A percentile compares a stretch with the other conserved stretches of the same genome.
Evolutionary conservation across 2,797 vertebrate species (phyloP).

Genomic region (Liasis olivaceus): DNA sequence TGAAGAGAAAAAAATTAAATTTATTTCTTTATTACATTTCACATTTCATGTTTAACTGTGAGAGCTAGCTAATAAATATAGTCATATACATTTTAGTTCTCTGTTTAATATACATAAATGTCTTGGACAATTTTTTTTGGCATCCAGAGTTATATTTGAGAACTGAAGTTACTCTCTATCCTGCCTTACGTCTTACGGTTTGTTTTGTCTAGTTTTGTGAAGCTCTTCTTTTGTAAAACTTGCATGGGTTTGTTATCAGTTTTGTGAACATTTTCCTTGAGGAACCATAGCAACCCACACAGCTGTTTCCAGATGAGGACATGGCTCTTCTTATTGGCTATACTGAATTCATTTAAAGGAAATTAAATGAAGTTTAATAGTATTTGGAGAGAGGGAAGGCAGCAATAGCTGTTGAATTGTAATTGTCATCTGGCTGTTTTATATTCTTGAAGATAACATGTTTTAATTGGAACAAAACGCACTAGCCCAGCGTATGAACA

Average conservation of each 20-base stretch:
- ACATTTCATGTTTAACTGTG: background rate
- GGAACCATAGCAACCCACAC: constrained; percentile 26
- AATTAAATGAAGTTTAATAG: constrained; percentile 35
- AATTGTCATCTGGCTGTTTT: constrained; percentile 36
- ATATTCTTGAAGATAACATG: constrained; percentile 15
- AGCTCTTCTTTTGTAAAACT: constrained; percentile 24
- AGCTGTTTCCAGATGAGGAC: constrained; percentile 46
- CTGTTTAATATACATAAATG: constrained; percentile 36
- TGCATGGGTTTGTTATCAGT: constrained; percentile 19
- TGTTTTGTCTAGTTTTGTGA: constrained; percentile 25
- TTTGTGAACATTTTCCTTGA: constrained; percentile 20
- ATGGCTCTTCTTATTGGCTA: constrained; percentile 11
- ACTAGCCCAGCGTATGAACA: constrained; percentile 18
- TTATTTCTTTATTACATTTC: constrained; percentile 21
- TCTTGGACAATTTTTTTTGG: background rate
- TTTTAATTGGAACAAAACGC: constrained; percentile 38
- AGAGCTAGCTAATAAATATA: constrained; percentile 33
- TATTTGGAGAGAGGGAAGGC: constrained; percentile 1
- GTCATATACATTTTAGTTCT: constrained; percentile 20
- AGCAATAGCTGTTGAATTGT: constrained; percentile 17
- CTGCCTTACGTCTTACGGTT: constrained; percentile 13
- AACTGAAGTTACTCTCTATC: background rate
- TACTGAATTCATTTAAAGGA: constrained; percentile 13
- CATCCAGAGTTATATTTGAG: background rate
- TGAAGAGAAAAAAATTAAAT: background rate